phyloP scores from a whole-genome alignment of 1,140 invertebrate genomes.

The Anoplophora glabripennis region DNA sequence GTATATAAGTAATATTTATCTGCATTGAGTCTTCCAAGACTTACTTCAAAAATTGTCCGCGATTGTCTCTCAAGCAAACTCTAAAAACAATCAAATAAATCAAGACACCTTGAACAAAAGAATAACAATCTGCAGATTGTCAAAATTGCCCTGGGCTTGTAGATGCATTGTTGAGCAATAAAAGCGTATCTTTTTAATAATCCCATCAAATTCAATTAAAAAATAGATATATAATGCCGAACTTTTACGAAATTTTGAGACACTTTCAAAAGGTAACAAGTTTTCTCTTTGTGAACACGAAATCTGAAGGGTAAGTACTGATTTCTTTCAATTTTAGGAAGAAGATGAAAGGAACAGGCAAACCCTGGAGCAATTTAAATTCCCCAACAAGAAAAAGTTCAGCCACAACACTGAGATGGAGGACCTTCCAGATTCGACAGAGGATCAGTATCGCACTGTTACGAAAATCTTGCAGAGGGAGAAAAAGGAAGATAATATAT shows the following conservation, averaged over 20 bases:
- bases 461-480: too few relatives aligned
- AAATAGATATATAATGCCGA: not conserved
- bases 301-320: too few relatives aligned
- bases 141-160: not conserved
- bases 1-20: too few relatives aligned
- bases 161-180: not conserved
- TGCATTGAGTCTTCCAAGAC: too few relatives aligned
- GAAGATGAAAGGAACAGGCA: not conserved
- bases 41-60: too few relatives aligned
- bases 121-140: too few relatives aligned
- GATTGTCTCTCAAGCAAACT: too few relatives aligned
- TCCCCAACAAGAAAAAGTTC: slow-evolving; percentile 3
- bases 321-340: not conserved
- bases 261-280: not conserved
- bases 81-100: too few relatives aligned
- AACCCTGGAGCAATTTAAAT: not conserved
- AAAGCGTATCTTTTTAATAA: not conserved
- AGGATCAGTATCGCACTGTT: not conserved
- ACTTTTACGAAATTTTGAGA: not conserved
- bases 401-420: not conserved
- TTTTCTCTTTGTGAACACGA: too few relatives aligned
- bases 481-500: too few relatives aligned
- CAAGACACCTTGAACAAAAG: too few relatives aligned
- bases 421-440: slow-evolving; percentile 3
- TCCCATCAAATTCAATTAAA: not conserved